A percentile compares a stretch with the other conserved stretches of the same genome.
phyloP scores from a whole-genome alignment of 1,140 invertebrate species.

The Eriocheir sinensis region DNA sequence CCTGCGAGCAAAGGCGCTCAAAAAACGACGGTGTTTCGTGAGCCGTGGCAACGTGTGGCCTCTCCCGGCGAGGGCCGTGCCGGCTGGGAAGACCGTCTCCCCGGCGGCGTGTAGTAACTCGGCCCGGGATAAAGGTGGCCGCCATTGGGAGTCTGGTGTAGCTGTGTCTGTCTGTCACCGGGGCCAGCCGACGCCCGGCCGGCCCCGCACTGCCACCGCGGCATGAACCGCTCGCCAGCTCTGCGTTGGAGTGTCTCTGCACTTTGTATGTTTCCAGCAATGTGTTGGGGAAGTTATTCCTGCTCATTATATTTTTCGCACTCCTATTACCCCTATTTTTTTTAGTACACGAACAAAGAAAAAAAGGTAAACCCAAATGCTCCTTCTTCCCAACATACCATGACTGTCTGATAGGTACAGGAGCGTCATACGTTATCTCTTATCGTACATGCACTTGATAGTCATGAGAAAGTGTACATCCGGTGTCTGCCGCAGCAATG shows the following conservation, averaged over 20 bases:
- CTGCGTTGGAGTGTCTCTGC: too few species aligned
- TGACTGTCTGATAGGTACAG: too few species aligned
- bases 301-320: too few species aligned
- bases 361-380: too few species aligned
- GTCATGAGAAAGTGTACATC: too few species aligned
- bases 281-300: too few species aligned
- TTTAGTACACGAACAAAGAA: too few species aligned
- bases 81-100: background rate
- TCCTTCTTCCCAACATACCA: too few species aligned
- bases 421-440: too few species aligned
- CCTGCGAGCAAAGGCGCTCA: background rate
- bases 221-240: background rate
- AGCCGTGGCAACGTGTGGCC: background rate
- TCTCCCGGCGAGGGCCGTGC: background rate
- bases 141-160: slow-evolving; percentile 66
- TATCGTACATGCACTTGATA: too few species aligned
- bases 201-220: background rate
- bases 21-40: background rate
- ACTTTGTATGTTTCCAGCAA: background rate
- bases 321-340: too few species aligned
- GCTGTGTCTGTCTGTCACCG: background rate
- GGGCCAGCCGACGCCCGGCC: background rate
- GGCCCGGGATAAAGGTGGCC: slow-evolving; percentile 52
- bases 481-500: too few species aligned
- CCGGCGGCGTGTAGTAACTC: slow-evolving; percentile 73